Conservation (phyloP, 1,140 invertebrate genomes). For the Platyura marginata region DNA sequence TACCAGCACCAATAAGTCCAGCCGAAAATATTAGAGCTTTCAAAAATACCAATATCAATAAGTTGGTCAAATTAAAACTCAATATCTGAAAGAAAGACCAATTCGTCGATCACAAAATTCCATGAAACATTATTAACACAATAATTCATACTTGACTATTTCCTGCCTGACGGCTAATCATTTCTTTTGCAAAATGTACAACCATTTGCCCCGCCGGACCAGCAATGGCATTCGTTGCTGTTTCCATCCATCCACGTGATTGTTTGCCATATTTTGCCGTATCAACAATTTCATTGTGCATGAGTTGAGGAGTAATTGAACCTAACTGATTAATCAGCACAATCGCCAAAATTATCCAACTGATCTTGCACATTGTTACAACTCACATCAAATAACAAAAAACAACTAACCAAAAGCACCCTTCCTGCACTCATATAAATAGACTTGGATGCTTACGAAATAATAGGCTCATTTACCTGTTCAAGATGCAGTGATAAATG, state of each 20-base stretch:
- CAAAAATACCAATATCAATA: slow-evolving; percentile 56
- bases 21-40: slow-evolving; percentile 66
- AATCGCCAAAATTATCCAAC: neutral
- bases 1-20: slow-evolving; percentile 49
- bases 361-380: neutral
- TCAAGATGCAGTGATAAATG: neutral
- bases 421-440: neutral
- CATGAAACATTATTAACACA: slow-evolving; percentile 1
- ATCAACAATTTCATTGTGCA: neutral
- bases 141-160: slow-evolving; percentile 35
- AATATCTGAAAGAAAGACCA: slow-evolving; percentile 36
- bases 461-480: neutral
- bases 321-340: neutral
- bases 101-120: slow-evolving; percentile 1
- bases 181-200: slow-evolving; percentile 41
- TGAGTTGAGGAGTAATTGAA: too few relatives aligned
- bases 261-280: slow-evolving; percentile 9
- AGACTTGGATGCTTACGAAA: neutral
- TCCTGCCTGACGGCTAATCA: slow-evolving; percentile 40
- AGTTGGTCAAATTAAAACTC: slow-evolving; percentile 64
- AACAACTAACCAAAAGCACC: neutral
- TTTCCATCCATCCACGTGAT: slow-evolving; percentile 26
- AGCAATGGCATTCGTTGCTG: slow-evolving; percentile 28
- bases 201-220: slow-evolving; percentile 34
- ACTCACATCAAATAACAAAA: neutral